Evolutionary conservation across 2,888 invertebrate genomes (phyloP).

Genomic region (Smittia sp.): DNA sequence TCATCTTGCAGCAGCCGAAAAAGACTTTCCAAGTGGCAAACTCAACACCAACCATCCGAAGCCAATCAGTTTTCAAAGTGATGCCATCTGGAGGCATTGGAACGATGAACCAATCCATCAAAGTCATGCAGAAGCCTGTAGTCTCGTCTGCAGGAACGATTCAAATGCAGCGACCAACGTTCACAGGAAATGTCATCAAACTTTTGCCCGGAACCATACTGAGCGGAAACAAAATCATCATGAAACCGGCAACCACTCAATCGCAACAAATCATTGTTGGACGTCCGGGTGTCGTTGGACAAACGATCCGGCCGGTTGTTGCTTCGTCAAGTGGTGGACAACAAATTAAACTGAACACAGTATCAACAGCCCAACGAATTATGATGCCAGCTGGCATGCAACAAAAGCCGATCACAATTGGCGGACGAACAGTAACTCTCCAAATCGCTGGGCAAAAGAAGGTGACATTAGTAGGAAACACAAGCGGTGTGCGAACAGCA

Average conservation of each 20-base stretch:
- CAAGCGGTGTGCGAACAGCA: slow-evolving; percentile 26
- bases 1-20: slow-evolving; percentile 18
- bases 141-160: slow-evolving; percentile 45
- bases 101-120: slow-evolving; percentile 1
- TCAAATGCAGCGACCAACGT: slow-evolving; percentile 44
- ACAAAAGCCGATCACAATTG: slow-evolving; percentile 63
- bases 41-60: background rate
- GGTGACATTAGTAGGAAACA: slow-evolving; percentile 57
- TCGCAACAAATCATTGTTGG: slow-evolving; percentile 64
- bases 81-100: slow-evolving; percentile 7
- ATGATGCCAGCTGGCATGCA: slow-evolving; percentile 43
- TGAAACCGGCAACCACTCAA: slow-evolving; percentile 76
- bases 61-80: slow-evolving; percentile 30
- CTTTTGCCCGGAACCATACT: slow-evolving; percentile 60
- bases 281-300: slow-evolving; percentile 49
- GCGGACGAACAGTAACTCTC: slow-evolving; percentile 70
- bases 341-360: slow-evolving; percentile 46
- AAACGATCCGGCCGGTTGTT: slow-evolving; percentile 58
- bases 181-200: slow-evolving; percentile 59
- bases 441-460: slow-evolving; percentile 66
- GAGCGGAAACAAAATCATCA: slow-evolving; percentile 62
- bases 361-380: slow-evolving; percentile 10
- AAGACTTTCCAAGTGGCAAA: slow-evolving; percentile 10
- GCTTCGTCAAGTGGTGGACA: slow-evolving; percentile 43
- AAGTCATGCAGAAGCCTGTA: slow-evolving; percentile 42